Evolutionary conservation across 2,888 invertebrate species (phyloP).

Genomic region (Adelognathus sp.): DNA sequence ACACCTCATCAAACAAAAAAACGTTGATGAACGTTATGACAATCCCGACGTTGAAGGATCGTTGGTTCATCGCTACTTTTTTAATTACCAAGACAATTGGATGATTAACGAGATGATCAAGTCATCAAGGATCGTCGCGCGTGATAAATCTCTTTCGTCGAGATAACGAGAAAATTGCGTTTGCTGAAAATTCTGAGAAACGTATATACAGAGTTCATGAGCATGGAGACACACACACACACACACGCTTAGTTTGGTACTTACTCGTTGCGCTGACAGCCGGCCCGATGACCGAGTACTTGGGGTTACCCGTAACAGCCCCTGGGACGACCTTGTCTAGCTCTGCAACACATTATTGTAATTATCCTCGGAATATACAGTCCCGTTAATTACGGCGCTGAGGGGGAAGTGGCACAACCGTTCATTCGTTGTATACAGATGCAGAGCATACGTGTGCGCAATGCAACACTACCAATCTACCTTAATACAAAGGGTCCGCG

Average conservation of each 20-base stretch:
- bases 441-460: conserved; percentile 63
- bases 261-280: conserved; percentile 90
- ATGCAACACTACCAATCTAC: conserved; percentile 77
- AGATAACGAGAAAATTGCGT: conserved; percentile 56
- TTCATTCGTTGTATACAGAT: conserved; percentile 18
- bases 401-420: conserved; percentile 59
- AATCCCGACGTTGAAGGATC: background rate
- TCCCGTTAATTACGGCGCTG: conserved; percentile 75
- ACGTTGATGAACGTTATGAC: background rate
- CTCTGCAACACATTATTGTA: conserved; percentile 81
- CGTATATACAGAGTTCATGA: conserved; percentile 19
- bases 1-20: conserved; percentile 9
- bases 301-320: conserved; percentile 78
- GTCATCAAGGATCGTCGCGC: conserved; percentile 15
- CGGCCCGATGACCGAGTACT: conserved; percentile 85
- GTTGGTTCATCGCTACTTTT: background rate
- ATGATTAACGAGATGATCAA: conserved; percentile 40
- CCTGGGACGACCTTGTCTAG: conserved; percentile 79
- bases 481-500: conserved; percentile 74
- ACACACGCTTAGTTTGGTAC: conserved; percentile 76
- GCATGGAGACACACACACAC: background rate
- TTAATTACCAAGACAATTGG: conserved; percentile 24
- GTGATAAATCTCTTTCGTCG: conserved; percentile 46
- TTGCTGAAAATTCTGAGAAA: conserved; percentile 46
- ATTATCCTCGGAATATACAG: conserved; percentile 80